Evolutionary conservation across 2,113 vertebrate genomes (phyloP).

Genomic region (Toxostoma redivivum): DNA sequence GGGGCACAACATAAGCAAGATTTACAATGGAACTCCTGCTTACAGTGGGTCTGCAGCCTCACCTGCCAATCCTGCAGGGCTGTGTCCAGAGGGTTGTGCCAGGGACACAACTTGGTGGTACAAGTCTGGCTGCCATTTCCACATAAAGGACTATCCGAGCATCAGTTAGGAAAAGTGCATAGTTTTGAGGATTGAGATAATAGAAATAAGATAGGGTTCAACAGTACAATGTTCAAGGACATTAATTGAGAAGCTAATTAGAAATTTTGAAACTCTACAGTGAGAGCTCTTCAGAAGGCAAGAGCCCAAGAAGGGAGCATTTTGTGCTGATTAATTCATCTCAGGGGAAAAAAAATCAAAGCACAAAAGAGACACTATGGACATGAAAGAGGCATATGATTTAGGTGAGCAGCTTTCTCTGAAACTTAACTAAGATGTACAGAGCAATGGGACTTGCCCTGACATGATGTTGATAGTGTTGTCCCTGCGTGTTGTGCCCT

Average conservation of each 20-base stretch:
- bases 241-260: neutral
- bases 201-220: neutral
- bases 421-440: neutral
- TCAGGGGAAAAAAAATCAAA: accelerated
- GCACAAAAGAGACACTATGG: neutral
- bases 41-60: neutral
- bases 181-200: neutral
- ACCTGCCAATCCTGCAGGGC: neutral
- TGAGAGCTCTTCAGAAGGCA: neutral
- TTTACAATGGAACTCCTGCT: neutral
- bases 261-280: neutral
- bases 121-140: neutral
- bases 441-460: neutral
- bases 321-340: neutral
- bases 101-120: accelerated
- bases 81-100: neutral
- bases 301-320: neutral
- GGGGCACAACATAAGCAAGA: accelerated
- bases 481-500: accelerated
- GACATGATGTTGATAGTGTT: neutral
- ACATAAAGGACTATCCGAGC: neutral
- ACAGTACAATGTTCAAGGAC: neutral
- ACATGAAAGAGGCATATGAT: neutral
- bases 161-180: neutral
- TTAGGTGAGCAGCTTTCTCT: neutral